These are phyloP conservation scores for Barypeithes pellucidus DNA, from an alignment of 2,888 invertebrate species.

Conservation along the genomic window DNA sequence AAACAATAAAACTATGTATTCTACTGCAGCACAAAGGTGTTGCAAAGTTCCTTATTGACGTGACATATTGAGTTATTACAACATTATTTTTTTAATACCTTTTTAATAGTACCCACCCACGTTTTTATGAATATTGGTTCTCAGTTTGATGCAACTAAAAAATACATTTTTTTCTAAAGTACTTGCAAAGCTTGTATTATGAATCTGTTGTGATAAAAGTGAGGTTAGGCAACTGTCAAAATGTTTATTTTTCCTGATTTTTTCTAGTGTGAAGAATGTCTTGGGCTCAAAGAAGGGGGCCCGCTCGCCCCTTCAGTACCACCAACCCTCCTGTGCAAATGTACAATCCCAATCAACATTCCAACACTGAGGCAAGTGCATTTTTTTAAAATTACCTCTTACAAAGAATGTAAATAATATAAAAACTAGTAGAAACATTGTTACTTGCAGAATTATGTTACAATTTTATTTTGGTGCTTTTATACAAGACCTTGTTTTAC, in stretches of 20 bases:
- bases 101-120: neutral
- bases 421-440: too few relatives aligned
- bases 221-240: conserved; percentile 42
- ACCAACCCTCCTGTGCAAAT: conserved; percentile 65
- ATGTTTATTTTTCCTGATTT: conserved; percentile 16
- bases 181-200: conserved; percentile 4
- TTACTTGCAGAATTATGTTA: too few relatives aligned
- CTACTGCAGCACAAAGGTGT: conserved; percentile 8
- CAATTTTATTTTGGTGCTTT: too few relatives aligned
- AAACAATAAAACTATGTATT: neutral
- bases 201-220: neutral
- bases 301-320: conserved; percentile 63
- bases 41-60: conserved; percentile 5
- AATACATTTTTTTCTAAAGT: neutral
- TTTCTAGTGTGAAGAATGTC: conserved; percentile 63
- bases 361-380: conserved; percentile 64
- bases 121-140: neutral
- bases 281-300: conserved; percentile 68
- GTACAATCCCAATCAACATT: conserved; percentile 70
- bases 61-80: conserved; percentile 25
- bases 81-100: neutral
- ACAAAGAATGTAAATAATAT: too few relatives aligned
- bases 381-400: neutral
- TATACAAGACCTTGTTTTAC: too few relatives aligned
- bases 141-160: neutral